Conservation (phyloP, 2,888 invertebrate species). For the Protophormia terraenovae region DNA sequence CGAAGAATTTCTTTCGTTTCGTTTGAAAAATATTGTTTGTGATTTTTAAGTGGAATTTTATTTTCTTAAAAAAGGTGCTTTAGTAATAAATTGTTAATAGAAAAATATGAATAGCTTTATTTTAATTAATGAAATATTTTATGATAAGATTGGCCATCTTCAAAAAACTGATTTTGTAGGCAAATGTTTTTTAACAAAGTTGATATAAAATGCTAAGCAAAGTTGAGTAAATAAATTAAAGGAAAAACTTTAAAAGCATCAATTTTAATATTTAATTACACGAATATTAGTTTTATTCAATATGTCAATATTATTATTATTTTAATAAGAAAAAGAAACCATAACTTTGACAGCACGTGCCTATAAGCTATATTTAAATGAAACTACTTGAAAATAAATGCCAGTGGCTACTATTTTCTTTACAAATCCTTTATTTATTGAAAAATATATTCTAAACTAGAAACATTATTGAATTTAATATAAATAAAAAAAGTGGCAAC, state of each 20-base stretch:
- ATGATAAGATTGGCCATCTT: not conserved
- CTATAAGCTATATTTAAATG: slow-evolving; percentile 45
- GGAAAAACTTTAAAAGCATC: not conserved
- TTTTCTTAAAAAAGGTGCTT: not conserved
- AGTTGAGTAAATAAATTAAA: no score
- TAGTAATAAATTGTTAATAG: not conserved
- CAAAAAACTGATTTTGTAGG: no score
- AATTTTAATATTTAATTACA: not conserved
- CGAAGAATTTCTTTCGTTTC: not conserved
- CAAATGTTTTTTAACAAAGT: not conserved
- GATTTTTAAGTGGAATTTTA: not conserved
- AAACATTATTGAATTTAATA: slow-evolving; percentile 45
- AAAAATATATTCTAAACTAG: slow-evolving; percentile 9
- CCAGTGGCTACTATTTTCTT: slow-evolving; percentile 35
- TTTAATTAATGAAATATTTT: not conserved
- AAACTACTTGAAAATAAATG: slow-evolving; percentile 37
- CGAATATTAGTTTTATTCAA: not conserved
- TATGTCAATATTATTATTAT: slow-evolving; percentile 14
- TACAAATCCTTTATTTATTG: slow-evolving; percentile 38
- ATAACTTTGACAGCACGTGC: slow-evolving; percentile 56
- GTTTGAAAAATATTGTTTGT: not conserved
- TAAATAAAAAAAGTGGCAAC: no score
- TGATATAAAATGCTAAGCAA: no score
- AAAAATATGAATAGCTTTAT: no score
- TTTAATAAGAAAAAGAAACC: slow-evolving; percentile 10